Percentiles rank a stretch among this genome's conserved stretches.
phyloP scores from a whole-genome alignment of 2,888 invertebrate genomes.

The Stenurella melanura region DNA sequence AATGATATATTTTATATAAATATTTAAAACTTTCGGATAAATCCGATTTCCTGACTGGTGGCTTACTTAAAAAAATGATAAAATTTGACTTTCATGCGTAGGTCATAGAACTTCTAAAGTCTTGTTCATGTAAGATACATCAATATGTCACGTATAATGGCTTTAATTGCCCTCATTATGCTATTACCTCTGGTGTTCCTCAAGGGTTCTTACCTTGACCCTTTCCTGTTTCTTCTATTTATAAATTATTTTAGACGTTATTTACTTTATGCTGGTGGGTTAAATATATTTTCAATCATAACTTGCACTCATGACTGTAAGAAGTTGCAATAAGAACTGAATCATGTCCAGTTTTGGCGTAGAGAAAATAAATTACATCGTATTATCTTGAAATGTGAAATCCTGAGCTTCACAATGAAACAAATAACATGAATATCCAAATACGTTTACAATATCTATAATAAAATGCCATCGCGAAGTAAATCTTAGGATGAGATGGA shows the following conservation, averaged over 20 bases:
- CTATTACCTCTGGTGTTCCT: background rate
- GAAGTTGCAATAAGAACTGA: background rate
- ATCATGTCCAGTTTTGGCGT: background rate
- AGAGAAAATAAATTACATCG: background rate
- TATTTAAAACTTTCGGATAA: background rate
- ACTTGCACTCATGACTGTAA: background rate
- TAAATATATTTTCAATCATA: background rate
- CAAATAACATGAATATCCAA: background rate
- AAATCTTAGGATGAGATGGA: background rate
- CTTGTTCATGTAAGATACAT: no score
- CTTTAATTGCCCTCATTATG: background rate
- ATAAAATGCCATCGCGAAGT: background rate
- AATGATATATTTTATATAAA: background rate
- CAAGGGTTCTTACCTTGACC: conserved; percentile 2
- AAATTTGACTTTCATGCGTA: no score
- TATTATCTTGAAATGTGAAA: background rate
- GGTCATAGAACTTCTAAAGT: no score
- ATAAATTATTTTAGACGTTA: background rate
- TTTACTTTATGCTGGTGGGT: background rate
- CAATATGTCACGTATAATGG: background rate
- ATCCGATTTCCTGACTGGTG: no score
- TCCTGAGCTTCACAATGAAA: background rate
- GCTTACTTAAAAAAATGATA: background rate
- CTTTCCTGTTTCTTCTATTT: background rate
- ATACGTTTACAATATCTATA: background rate